A percentile compares a stretch with the other conserved stretches of the same genome.
Evolutionary conservation across 1,140 invertebrate species (phyloP).

Genomic region (Cyrtorhinus lividipennis): DNA sequence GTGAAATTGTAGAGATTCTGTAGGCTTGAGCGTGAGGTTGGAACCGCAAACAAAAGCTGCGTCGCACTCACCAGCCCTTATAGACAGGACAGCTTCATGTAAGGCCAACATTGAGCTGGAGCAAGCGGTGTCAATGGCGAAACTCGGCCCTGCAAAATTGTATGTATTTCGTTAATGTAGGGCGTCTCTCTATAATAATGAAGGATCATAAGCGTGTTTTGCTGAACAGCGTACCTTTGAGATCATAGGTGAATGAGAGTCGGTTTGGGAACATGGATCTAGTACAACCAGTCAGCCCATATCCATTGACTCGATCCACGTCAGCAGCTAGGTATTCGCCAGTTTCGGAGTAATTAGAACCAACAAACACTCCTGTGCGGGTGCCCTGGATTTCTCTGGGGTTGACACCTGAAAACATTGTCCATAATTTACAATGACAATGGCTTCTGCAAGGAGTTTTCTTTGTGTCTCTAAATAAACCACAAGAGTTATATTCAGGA

Average conservation of each 20-base stretch:
- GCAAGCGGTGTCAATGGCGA: slow-evolving; percentile 86
- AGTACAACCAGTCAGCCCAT: slow-evolving; percentile 81
- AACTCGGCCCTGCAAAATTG: slow-evolving; percentile 83
- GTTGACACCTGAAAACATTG: slow-evolving; percentile 59
- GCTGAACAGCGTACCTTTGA: slow-evolving; percentile 34
- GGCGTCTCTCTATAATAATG: too few relatives aligned
- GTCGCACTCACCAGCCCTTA: slow-evolving; percentile 73
- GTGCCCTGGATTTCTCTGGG: slow-evolving; percentile 59
- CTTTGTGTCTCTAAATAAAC: too few relatives aligned
- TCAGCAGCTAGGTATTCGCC: slow-evolving; percentile 64
- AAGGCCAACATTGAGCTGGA: slow-evolving; percentile 81
- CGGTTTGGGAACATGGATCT: slow-evolving; percentile 92
- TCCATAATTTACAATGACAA: too few relatives aligned
- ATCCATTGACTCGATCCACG: slow-evolving; percentile 68
- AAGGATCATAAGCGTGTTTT: not conserved
- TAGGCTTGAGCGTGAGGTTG: slow-evolving; percentile 65
- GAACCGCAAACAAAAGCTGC: slow-evolving; percentile 80
- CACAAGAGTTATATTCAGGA: too few relatives aligned
- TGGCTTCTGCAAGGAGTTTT: too few relatives aligned
- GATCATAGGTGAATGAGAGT: slow-evolving; percentile 88
- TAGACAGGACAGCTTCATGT: slow-evolving; percentile 67
- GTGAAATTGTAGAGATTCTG: slow-evolving; percentile 77
- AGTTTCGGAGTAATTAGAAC: slow-evolving; percentile 70
- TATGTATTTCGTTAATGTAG: too few relatives aligned
- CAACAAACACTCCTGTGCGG: slow-evolving; percentile 82